Base-by-base conservation (phyloP, 2,888 invertebrate genomes). In the Flabesymbios commensalis region DNA sequence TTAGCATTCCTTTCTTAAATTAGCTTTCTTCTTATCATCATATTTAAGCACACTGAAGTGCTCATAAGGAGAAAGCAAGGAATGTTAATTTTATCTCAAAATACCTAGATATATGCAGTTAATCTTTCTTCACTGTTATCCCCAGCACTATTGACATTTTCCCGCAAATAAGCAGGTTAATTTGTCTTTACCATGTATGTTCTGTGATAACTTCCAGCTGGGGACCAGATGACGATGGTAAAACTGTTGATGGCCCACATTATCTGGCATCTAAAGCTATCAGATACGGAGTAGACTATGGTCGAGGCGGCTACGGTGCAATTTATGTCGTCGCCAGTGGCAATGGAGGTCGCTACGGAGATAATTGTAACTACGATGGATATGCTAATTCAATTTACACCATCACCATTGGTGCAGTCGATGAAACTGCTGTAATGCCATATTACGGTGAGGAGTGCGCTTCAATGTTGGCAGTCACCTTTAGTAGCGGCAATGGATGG, bases 351-450 rank as follows among this genome's bases (percentile, higher is more conserved):
- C 66, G 65, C 24, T 69, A 72, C 56, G 68, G 71, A n/a, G 83
- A 83, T 69, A 82, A 83, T 71, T 83, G 83, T 71, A 83, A 83
- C 70, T 83, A 76, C 74, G 83, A 83, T 70, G 83, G 83, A 17
- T 83, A 83, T 70, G 83, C 83, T 2, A 83, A 83, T 68, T 82
- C 82, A 14, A 73, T 82, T n/a, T 83, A 79, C 68, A 82, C 81
- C n/a, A 74, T 82, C 4, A 82, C 82, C 3, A 78, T 82, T 47
- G 81, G 83, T 32, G 82, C 83, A 3, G 80, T 83, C 22, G 81
- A 83, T 72, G 81, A 81, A 61, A 60, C 66, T 17, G 82, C 81
- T 4, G 66, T 69, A n/a, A 81, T 80, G 78, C 83, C 83, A 2
- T 79, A 72, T 66, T 83, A 83, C 69, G 79, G 81, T 0, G 83